Base-by-base conservation (phyloP, 1,140 invertebrate genomes). In the Sminthurides bifidus region DNA sequence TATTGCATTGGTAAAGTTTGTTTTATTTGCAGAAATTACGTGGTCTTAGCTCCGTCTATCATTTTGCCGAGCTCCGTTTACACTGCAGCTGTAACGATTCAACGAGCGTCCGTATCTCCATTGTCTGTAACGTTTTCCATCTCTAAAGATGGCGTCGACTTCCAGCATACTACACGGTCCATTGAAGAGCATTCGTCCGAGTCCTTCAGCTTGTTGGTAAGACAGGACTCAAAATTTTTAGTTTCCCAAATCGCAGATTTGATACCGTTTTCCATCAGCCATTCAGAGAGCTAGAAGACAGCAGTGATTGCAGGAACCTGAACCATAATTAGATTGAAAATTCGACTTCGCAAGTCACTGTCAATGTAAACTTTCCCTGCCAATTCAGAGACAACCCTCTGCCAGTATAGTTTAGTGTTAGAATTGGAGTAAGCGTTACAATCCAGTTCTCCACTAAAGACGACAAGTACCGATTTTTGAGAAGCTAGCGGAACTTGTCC, bases 21-120 rank as follows among this genome's bases (percentile, higher is more conserved):
- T 26, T 26, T 48, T 48, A 30, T 44, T 24, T 55, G 1, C 60
- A 74, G 72, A 41, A 68, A 63, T 10, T 70, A 72, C 53, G 54
- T 73, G 27, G 59, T 72, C 26, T n/a, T 72, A 31, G 70, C 71
- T 6, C 68, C 72, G 2, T 58, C 66, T 15, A 63, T 66, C 4
- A 65, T 73, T n/a, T 64, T 69, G 26, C 72, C 72, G 4, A 66
- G 67, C 14, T 68, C 68, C 19, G 61, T 73, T 33, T 73, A 71
- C 56, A 59, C 65, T 43, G 68, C 70, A 12, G 59, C 68, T 21
- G 68, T 71, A 1, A 64, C 66, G 19, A 58, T 73, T 21, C 45
- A 69, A 35, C 31, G 23, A 33, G 5, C 48, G 10, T 35, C 52
- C 64, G 14, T 43, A 45, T 41, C 57, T 2, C 29, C 41, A 5